Evolutionary conservation across 2,888 invertebrate species (phyloP), one percentile per base, ranked within the genome.

Genomic region (Pasiphila rectangulata): DNA sequence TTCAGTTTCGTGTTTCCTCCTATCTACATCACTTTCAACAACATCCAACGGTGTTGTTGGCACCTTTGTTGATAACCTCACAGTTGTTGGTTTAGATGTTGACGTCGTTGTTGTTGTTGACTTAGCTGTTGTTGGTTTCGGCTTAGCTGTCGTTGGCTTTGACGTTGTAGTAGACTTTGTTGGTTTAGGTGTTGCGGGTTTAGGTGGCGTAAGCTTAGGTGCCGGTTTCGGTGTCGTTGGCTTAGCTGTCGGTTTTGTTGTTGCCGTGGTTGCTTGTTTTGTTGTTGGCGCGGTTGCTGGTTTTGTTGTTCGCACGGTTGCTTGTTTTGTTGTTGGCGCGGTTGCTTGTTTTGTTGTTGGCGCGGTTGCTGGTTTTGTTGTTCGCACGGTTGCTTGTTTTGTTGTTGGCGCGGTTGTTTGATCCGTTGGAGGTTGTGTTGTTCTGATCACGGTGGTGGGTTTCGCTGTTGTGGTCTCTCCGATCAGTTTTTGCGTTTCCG

Each of bases 401-500:
- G 46, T 57, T 17, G 53, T 47, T 24, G 52, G 43, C 6, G 24
- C 44, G 7, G 57, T 53, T 20, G 56, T 47, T 4, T 56, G 51
- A 1, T 56, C 50, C 5, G 40, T 51, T 20, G 53, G n/a, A n/a
- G n/a, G n/a, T n/a, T n/a, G n/a, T n/a, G n/a, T n/a, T n/a, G n/a
- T n/a, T n/a, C n/a, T n/a, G n/a, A n/a, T n/a, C n/a, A n/a, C n/a
- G n/a, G n/a, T n/a, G n/a, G n/a, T 56, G 6, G 52, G 24, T 29
- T 46, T 56, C 34, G 51, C n/a, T 0, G 42, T 29, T 1, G 36
- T 38, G 23, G 65, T 63, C 40, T 64, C 61, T 1, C 68, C 68
- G 12, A 79, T 59, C 15, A 73, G 59, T 54, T 75, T 77, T 42
- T 75, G 68, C 0, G 75, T 77, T 54, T 72, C 75, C 1, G 76